phyloP scores from a whole-genome alignment of 2,113 vertebrate species.

The Mastomys natalensis region DNA sequence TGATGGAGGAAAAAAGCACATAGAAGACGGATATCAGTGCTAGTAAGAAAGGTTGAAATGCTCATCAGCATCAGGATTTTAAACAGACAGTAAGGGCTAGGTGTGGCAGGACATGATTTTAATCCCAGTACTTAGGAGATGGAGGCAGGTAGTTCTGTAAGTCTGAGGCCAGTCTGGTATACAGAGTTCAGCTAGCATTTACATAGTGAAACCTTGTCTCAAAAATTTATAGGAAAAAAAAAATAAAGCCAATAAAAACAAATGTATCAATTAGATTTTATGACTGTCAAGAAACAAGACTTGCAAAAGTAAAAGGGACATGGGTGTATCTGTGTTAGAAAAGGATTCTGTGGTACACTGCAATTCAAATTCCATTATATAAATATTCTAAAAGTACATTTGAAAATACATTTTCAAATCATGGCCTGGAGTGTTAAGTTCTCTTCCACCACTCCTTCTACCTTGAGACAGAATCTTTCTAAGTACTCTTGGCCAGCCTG shows the following conservation, averaged over 20 bases:
- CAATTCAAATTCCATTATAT: background rate
- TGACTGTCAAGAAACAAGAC: background rate
- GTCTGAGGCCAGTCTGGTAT: background rate
- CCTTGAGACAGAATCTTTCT: background rate
- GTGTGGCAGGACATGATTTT: background rate
- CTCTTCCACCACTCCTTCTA: background rate
- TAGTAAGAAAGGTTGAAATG: background rate
- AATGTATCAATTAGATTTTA: background rate
- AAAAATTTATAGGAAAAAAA: background rate
- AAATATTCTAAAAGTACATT: conserved; percentile 54
- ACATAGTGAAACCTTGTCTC: background rate
- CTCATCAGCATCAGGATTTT: background rate
- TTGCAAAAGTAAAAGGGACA: conserved; percentile 11
- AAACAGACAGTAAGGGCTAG: background rate
- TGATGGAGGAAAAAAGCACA: background rate
- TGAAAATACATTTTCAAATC: conserved; percentile 27
- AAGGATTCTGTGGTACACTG: background rate
- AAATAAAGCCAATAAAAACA: background rate
- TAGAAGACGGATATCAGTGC: background rate
- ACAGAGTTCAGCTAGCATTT: background rate
- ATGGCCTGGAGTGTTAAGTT: background rate
- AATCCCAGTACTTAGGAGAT: background rate
- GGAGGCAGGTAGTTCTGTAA: background rate
- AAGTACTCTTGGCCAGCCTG: background rate
- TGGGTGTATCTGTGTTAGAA: background rate